These are phyloP conservation scores for Arge pagana DNA, from an alignment of 2,888 invertebrate genomes.

Conservation along the genomic window DNA sequence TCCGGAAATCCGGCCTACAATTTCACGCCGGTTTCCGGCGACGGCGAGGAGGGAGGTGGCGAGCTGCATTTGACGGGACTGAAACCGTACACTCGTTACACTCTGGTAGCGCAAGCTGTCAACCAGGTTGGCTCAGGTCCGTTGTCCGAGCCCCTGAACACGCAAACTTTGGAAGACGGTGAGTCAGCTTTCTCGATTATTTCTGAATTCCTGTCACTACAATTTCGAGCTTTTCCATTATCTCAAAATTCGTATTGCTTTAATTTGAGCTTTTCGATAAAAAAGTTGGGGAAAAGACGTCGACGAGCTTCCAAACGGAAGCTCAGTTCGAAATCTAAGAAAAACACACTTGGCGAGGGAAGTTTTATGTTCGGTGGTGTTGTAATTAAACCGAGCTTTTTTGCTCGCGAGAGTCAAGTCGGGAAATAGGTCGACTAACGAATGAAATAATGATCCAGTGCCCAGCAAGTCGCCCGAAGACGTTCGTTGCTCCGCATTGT, in stretches of 20 bases:
- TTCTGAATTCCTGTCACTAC: background rate
- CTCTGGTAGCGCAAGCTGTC: slow-evolving; percentile 73
- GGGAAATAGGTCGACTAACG: background rate
- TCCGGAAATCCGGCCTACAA: slow-evolving; percentile 65
- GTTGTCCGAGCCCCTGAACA: slow-evolving; percentile 68
- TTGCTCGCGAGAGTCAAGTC: background rate
- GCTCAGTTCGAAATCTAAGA: no score
- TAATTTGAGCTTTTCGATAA: no score
- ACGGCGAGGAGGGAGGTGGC: slow-evolving; percentile 71
- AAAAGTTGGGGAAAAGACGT: no score
- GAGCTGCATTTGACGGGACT: slow-evolving; percentile 69
- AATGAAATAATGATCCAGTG: slow-evolving; percentile 60
- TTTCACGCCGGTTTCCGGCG: slow-evolving; percentile 71
- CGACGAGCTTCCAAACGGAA: no score
- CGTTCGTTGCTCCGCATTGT: slow-evolving; percentile 74
- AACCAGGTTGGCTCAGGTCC: slow-evolving; percentile 78
- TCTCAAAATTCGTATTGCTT: no score
- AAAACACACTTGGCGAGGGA: no score
- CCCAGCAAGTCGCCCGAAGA: slow-evolving; percentile 80
- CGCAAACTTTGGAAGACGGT: slow-evolving; percentile 79
- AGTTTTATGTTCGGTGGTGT: no score
- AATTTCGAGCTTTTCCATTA: background rate
- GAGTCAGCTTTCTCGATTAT: slow-evolving; percentile 35
- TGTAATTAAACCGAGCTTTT: background rate
- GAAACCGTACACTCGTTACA: slow-evolving; percentile 70